Evolutionary conservation across 2,113 vertebrate genomes (phyloP).

Genomic region (Choloepus hoffmanni): DNA sequence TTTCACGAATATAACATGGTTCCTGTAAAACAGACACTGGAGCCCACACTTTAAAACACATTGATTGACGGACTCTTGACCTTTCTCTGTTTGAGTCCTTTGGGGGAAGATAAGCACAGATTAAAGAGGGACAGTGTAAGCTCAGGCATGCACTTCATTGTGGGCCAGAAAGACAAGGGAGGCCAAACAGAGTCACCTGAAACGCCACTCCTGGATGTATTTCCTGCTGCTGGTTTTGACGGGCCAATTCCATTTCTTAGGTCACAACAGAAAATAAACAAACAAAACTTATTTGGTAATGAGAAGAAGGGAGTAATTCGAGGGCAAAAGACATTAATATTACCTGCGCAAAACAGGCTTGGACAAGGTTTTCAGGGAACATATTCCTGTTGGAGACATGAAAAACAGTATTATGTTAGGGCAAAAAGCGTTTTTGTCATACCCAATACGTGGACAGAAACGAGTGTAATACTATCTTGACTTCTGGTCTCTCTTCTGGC

Average conservation of each 20-base stretch:
- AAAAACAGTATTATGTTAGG: slow-evolving; percentile 45
- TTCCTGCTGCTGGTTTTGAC: neutral
- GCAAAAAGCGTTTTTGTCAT: neutral
- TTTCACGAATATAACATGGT: neutral
- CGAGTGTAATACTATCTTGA: neutral
- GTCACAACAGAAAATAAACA: neutral
- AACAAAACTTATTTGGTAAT: neutral
- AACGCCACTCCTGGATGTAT: neutral
- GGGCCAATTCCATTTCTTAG: neutral
- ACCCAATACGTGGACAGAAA: neutral
- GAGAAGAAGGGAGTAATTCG: neutral
- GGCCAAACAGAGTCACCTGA: neutral
- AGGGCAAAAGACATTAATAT: slow-evolving; percentile 59
- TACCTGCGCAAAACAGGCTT: slow-evolving; percentile 99
- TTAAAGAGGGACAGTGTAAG: neutral
- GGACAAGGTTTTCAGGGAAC: slow-evolving; percentile 98
- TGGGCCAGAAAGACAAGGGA: neutral
- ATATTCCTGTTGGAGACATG: slow-evolving; percentile 92
- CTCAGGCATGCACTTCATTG: neutral
- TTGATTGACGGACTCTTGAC: neutral
- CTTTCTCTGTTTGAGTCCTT: neutral
- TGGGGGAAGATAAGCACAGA: no score
- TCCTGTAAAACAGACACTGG: neutral
- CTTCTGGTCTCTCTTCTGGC: neutral
- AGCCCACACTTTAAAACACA: neutral